These are phyloP conservation scores for Premnoplex brunnescens DNA, from an alignment of 2,797 vertebrate genomes.

Conservation along the genomic window DNA sequence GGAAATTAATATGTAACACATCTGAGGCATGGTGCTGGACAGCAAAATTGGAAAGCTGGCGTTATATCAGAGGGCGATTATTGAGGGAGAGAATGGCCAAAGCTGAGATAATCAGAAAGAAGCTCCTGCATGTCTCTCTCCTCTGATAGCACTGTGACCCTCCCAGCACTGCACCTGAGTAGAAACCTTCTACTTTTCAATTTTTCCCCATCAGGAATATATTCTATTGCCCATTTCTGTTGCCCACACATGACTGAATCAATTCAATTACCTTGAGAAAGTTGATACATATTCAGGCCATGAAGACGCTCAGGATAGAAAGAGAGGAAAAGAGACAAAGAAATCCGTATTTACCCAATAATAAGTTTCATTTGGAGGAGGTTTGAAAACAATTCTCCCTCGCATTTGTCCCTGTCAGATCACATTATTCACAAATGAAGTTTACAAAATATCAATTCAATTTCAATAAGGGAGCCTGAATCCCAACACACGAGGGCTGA, in stretches of 20 bases:
- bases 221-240: conserved; percentile 89
- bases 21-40: conserved; percentile 84
- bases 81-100: conserved; percentile 84
- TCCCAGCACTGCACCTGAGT: conserved; percentile 54
- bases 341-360: conserved; percentile 95
- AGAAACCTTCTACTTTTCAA: conserved; percentile 83
- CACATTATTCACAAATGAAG: conserved; percentile 99
- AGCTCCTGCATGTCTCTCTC: conserved; percentile 84
- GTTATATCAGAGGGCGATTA: conserved; percentile 85
- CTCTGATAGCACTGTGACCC: conserved; percentile 82
- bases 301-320: conserved; percentile 72
- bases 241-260: conserved; percentile 91
- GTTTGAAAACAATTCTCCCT: conserved; percentile 98
- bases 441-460: conserved; percentile 99
- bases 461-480: conserved; percentile 89
- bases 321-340: conserved; percentile 85
- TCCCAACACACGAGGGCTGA: conserved; percentile 82
- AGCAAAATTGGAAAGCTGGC: conserved; percentile 87
- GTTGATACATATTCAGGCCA: conserved; percentile 93
- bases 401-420: conserved; percentile 99
- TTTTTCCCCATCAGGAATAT: conserved; percentile 88
- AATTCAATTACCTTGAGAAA: conserved; percentile 95
- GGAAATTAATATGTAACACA: conserved; percentile 99
- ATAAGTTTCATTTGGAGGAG: conserved; percentile 98
- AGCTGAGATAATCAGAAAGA: conserved; percentile 89